A percentile compares a stretch with the other conserved stretches of the same genome.
Evolutionary conservation across 2,113 vertebrate genomes (phyloP).

Genomic region (Gasterosteus aculeatus): DNA sequence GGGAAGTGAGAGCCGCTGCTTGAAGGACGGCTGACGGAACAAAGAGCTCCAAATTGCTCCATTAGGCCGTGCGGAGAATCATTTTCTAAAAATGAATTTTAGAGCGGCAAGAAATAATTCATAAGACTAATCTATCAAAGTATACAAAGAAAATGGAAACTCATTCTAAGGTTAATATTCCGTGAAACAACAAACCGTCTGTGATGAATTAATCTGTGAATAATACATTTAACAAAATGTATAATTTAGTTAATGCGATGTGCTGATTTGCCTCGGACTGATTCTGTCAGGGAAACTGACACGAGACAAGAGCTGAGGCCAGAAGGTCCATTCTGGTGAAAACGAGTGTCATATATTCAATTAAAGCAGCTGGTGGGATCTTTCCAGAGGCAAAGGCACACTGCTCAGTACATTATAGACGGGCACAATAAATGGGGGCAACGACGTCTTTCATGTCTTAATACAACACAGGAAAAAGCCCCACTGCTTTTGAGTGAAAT

Average conservation of each 20-base stretch:
- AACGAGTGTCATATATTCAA: slow-evolving; percentile 60
- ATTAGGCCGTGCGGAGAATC: slow-evolving; percentile 67
- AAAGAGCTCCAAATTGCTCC: slow-evolving; percentile 66
- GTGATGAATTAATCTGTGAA: slow-evolving; percentile 69
- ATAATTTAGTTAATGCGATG: slow-evolving; percentile 74
- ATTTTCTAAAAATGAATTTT: slow-evolving; percentile 58
- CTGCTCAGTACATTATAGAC: slow-evolving; percentile 42
- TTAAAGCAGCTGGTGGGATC: slow-evolving; percentile 52
- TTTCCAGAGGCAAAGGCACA: slow-evolving; percentile 37
- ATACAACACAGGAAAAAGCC: slow-evolving; percentile 25
- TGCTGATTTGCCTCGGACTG: slow-evolving; percentile 51
- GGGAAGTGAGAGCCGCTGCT: slow-evolving; percentile 40
- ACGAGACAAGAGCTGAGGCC: slow-evolving; percentile 40
- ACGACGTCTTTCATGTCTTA: slow-evolving; percentile 27
- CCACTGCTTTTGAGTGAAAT: not conserved
- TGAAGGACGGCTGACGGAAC: slow-evolving; percentile 60
- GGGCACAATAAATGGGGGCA: slow-evolving; percentile 30
- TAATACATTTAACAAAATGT: slow-evolving; percentile 71
- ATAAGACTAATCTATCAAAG: slow-evolving; percentile 71
- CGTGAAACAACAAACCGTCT: slow-evolving; percentile 66
- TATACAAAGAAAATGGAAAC: slow-evolving; percentile 56
- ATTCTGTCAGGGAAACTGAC: slow-evolving; percentile 49
- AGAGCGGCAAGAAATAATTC: slow-evolving; percentile 64
- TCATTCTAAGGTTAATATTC: slow-evolving; percentile 65
- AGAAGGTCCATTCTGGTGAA: slow-evolving; percentile 43